Evolutionary conservation across 2,797 vertebrate species (phyloP).

Genomic region (Artibeus jamaicensis): DNA sequence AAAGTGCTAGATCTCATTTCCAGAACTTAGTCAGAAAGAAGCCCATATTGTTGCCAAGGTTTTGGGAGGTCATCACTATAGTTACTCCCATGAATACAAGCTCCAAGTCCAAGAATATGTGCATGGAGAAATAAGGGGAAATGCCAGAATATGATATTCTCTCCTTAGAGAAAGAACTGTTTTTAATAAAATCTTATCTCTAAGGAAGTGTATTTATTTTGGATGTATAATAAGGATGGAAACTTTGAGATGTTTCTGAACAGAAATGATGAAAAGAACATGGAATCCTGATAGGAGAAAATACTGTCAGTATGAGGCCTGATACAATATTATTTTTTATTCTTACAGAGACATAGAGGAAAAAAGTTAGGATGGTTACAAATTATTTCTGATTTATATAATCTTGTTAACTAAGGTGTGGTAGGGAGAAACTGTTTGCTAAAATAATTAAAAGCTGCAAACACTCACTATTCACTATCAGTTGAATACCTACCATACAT

Average conservation of each 20-base stretch:
- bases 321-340: background rate
- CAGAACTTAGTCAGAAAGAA: background rate
- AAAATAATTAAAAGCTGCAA: too few species aligned
- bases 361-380: background rate
- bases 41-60: background rate
- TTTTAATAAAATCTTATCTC: background rate
- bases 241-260: conserved; percentile 15
- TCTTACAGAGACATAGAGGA: background rate
- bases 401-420: background rate
- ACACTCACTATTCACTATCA: too few species aligned
- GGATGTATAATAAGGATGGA: background rate
- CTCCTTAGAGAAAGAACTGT: background rate
- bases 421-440: background rate
- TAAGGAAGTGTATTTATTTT: background rate
- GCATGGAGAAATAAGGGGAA: background rate
- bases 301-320: background rate
- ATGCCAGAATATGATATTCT: background rate
- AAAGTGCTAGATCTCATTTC: background rate
- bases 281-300: background rate
- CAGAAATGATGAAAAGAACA: background rate
- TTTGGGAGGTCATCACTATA: background rate
- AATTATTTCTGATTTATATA: background rate
- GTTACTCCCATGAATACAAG: background rate
- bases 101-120: background rate
- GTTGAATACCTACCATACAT: too few species aligned